Evolutionary conservation across 2,797 vertebrate genomes (phyloP).

Genomic region (Lagorchestes hirsutus): DNA sequence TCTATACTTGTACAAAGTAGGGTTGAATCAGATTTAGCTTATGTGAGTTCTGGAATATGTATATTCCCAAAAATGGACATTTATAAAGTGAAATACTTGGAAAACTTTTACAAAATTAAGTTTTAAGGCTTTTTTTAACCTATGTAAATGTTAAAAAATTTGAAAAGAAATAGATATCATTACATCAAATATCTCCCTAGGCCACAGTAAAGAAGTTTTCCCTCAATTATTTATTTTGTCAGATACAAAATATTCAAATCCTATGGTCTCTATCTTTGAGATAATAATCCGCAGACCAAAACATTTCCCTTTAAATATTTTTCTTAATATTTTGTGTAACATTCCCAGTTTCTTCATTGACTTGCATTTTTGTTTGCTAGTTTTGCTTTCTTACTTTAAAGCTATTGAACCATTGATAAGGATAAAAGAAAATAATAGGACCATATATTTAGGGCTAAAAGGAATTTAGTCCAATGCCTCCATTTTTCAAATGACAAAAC

Average conservation of each 20-base stretch:
- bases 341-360: neutral
- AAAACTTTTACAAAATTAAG: conserved; percentile 8
- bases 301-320: neutral
- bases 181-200: neutral
- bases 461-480: neutral
- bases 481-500: neutral
- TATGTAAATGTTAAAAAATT: neutral
- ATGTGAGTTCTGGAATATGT: neutral
- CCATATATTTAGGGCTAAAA: neutral
- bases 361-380: neutral
- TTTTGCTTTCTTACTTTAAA: conserved; percentile 29
- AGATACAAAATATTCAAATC: neutral
- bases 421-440: neutral
- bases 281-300: neutral
- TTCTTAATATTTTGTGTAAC: conserved; percentile 12
- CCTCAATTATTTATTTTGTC: neutral
- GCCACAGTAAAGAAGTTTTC: neutral
- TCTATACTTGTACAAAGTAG: conserved; percentile 13
- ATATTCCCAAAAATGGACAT: neutral
- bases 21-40: conserved; percentile 38
- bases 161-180: neutral
- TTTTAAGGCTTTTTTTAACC: neutral
- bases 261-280: neutral
- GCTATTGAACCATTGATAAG: conserved; percentile 4
- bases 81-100: conserved; percentile 13